A percentile compares a stretch with the other conserved stretches of the same genome.
Evolutionary conservation across 2,888 invertebrate species (phyloP).

Genomic region (Linnaemya tessellans): DNA sequence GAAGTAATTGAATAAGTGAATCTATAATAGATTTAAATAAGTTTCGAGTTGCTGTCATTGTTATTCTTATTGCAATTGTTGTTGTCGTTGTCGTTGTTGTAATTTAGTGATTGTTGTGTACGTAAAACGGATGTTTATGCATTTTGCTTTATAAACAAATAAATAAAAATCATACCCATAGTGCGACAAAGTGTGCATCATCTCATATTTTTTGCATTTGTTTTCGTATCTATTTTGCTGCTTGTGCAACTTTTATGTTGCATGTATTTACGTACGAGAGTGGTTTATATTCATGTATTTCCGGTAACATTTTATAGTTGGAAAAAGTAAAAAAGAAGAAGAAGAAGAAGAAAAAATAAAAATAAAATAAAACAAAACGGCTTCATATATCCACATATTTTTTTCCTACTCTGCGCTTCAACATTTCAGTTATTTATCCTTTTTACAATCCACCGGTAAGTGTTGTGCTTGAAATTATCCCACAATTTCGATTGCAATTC

Average conservation of each 20-base stretch:
- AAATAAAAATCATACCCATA: constrained; percentile 51
- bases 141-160: constrained; percentile 57
- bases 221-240: constrained; percentile 51
- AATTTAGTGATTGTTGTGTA: constrained; percentile 11
- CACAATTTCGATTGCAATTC: neutral
- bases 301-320: constrained; percentile 68
- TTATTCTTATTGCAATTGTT: neutral
- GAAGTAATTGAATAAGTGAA: constrained; percentile 16
- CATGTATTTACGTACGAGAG: constrained; percentile 49
- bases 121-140: constrained; percentile 68
- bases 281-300: constrained; percentile 66
- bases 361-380: constrained; percentile 9
- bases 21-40: neutral
- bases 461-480: neutral
- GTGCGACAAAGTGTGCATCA: constrained; percentile 40
- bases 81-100: constrained; percentile 1
- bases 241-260: constrained; percentile 49
- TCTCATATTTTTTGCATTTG: constrained; percentile 49
- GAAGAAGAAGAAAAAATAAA: too few relatives aligned
- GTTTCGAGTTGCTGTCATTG: constrained; percentile 23
- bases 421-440: constrained; percentile 18
- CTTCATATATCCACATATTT: constrained; percentile 30
- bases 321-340: constrained; percentile 33
- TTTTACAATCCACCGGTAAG: constrained; percentile 42
- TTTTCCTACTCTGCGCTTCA: neutral